Percentiles rank a stretch among this genome's conserved stretches.
phyloP scores from a whole-genome alignment of 2,797 vertebrate genomes.

The Hyperoplus immaculatus region DNA sequence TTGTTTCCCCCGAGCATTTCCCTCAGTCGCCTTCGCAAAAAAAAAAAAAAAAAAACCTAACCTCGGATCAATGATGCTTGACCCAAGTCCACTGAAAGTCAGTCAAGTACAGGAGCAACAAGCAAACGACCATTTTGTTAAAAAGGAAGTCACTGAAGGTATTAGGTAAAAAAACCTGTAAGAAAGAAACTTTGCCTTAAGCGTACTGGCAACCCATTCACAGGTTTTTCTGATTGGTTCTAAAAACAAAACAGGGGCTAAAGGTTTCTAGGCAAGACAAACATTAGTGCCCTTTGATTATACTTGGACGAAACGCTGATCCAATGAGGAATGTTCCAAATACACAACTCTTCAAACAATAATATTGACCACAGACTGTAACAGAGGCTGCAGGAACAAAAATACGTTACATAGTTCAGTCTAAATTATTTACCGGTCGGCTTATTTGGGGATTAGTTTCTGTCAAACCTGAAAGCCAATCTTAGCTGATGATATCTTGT shows the following conservation, averaged over 20 bases:
- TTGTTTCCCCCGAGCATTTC: conserved; percentile 52
- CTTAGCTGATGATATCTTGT: not conserved
- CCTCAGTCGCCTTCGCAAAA: conserved; percentile 46
- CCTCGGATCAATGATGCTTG: conserved; percentile 64
- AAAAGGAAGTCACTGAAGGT: not conserved
- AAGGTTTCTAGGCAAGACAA: not conserved
- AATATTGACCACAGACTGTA: not conserved
- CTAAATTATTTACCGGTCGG: too few relatives aligned
- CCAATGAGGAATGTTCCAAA: not conserved
- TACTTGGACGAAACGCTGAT: not conserved
- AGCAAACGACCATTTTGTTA: conserved; percentile 12
- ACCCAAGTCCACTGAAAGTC: conserved; percentile 56
- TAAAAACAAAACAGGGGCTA: not conserved
- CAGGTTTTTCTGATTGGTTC: not conserved
- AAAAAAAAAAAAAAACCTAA: conserved; percentile 11
- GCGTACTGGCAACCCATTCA: not conserved
- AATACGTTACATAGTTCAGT: not conserved
- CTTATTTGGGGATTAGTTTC: not conserved
- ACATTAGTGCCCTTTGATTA: not conserved
- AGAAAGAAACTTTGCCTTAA: not conserved
- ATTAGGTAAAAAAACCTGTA: not conserved
- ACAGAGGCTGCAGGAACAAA: not conserved
- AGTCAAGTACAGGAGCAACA: conserved; percentile 48
- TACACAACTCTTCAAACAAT: not conserved
- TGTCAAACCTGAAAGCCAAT: not conserved